Conservation (phyloP, 64 coral and sea anemone genomes). For the Montipora sp. region DNA sequence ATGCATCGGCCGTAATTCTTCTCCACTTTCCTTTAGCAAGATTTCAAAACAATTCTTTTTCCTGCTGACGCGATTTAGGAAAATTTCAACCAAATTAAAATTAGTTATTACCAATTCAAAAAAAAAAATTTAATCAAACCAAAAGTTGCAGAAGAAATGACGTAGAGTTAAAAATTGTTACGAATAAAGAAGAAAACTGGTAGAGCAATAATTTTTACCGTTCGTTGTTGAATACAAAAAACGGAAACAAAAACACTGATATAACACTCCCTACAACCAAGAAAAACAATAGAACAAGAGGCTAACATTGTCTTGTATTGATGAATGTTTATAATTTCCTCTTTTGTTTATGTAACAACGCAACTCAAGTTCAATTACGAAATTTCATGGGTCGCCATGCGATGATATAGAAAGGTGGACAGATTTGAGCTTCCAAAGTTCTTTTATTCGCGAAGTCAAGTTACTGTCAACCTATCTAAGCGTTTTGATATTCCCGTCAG, state of each 20-base stretch:
- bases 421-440: not conserved
- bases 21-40: too few species aligned
- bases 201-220: not conserved
- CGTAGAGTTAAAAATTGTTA: not conserved
- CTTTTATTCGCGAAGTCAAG: not conserved
- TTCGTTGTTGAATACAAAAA: conserved; percentile 23
- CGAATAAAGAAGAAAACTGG: not conserved
- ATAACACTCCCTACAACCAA: conserved; percentile 6
- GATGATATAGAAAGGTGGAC: not conserved
- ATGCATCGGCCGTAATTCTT: not conserved
- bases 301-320: conserved; percentile 24
- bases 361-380: not conserved
- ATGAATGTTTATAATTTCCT: conserved; percentile 42
- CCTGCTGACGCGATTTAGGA: not conserved
- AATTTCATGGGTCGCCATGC: not conserved
- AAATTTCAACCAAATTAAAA: conserved; percentile 1
- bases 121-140: conserved; percentile 20
- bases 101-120: not conserved
- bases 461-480: conserved; percentile 13
- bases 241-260: conserved; percentile 23
- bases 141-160: not conserved
- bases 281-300: conserved; percentile 41
- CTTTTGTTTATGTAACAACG: conserved; percentile 30
- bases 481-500: conserved; percentile 8
- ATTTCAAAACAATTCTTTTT: not conserved